Evolutionary conservation across 2,113 vertebrate genomes (phyloP), one percentile per base, ranked within the genome.

Genomic region (Cyprinus carpio): DNA sequence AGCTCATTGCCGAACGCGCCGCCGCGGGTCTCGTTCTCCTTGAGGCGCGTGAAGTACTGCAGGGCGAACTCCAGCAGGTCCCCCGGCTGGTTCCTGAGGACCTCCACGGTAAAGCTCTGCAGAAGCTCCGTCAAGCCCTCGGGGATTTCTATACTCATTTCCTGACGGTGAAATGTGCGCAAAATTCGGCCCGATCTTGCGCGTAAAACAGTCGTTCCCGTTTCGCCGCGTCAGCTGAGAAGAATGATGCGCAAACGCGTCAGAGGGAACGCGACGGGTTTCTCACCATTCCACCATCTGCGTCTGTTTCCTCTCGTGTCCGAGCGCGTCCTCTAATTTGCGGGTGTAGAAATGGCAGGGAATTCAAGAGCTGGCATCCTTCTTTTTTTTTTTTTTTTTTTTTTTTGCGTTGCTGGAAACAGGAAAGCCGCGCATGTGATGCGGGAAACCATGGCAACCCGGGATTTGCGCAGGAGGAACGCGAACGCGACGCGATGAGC

Each of bases 31-130:
- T 94, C 94, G 86, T 93, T 94, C 91, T 97, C 96, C 95, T 96
- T 96, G 91, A 99, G 94, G 86, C 96, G 95, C 87, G 96, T 96
- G 94, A 99, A 99, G 94, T 99, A 98, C 95, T 97, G 97, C 93
- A 98, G 91, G 67, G 97, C 97, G 92, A 99, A 98, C 91, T 97
- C 97, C 91, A 98, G 95, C 93, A 99, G 92, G 93, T 98, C 97
- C 83, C 93, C 93, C 83, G 97, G 97, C 94, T 97, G 97, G 85
- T 95, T 97, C 93, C 97, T 94, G 91, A 99, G 94, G 92, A 98
- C 97, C 96, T 98, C 97, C 95, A 99, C 97, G 77, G 97, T 98
- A 96, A 98, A 99, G 95, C 96, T 96, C 93, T 99, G 97, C 93
- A 99, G 95, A 94, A 99, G 97, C 95, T 98, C 97, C 93, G 96